Evolutionary conservation across 2,797 vertebrate genomes (phyloP).

Genomic region (Chloroceryle amazona): DNA sequence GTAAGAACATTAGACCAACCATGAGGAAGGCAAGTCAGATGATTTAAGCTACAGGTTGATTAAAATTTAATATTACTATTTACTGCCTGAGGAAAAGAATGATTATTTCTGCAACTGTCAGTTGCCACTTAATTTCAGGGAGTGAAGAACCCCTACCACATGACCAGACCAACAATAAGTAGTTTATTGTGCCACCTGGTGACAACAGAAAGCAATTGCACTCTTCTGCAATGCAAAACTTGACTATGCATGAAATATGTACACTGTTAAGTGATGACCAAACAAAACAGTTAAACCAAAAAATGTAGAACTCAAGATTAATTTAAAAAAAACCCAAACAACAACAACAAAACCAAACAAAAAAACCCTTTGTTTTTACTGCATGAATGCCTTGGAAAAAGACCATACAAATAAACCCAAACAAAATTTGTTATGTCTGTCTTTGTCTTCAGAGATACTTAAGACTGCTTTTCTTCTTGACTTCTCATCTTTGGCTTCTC

Average conservation of each 20-base stretch:
- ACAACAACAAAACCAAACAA: too few species aligned
- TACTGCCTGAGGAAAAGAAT: background rate
- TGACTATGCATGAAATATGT: too few species aligned
- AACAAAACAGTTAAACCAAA: background rate
- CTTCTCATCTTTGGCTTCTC: background rate
- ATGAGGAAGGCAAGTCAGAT: background rate
- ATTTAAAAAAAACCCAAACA: too few species aligned
- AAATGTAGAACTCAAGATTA: background rate
- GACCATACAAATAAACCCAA: background rate
- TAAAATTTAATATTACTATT: background rate
- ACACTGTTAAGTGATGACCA: background rate
- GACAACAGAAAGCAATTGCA: background rate
- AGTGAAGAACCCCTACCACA: background rate
- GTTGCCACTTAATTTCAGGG: background rate
- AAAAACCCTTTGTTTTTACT: background rate
- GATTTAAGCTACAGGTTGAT: background rate
- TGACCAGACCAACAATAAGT: background rate
- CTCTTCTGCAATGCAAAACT: background rate
- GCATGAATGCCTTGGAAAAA: background rate
- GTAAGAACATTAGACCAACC: background rate
- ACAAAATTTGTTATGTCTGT: background rate
- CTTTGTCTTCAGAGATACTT: background rate
- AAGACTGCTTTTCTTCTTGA: background rate
- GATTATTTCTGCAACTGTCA: background rate
- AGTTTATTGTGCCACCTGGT: slow-evolving; percentile 6